Evolutionary conservation across 2,113 vertebrate genomes (phyloP), one percentile per base, ranked within the genome.

Genomic region (Actenoides lindsayi): DNA sequence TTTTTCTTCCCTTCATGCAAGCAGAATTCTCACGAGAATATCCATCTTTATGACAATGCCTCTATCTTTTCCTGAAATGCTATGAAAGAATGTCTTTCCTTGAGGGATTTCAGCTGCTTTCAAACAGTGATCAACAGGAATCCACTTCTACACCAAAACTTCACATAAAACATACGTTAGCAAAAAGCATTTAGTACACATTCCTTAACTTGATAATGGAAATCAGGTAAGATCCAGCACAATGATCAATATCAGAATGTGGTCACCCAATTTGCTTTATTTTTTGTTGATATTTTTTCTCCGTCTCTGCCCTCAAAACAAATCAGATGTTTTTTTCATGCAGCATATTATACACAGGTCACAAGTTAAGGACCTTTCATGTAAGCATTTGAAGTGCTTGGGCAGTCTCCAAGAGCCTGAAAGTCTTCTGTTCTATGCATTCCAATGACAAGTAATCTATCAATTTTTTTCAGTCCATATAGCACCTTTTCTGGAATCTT

Each of bases 21-120:
- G 67, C 13, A 68, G 53, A 64, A 93, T 28, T 76, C 90, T 65
- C 88, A 53, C 12, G 88, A 86, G 63, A 67, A 69, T 90, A 83
- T 79, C 50, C 20, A 53, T 93, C 59, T 94, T 95, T 76, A 80
- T 94, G 88, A 93, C 88, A 94, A 79, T 5, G 15, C 42, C 37
- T 93, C 73, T 78, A 37, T 81, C 54, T 92, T 75, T 63, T 83
- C 56, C 60, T 71, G n/a, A 18, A 73, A 74, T 0, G 0, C 13
- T 50, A 24, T 41, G n/a, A 70, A 92, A 89, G 10, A 92, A 81
- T 2, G 0, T 3, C 25, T 83, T 88, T 81, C 56, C 64, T 67
- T 56, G 31, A 75, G 80, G n/a, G 60, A 89, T 89, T 87, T 92
- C 67, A 87, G 13, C 46, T 68, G 64, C 39, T 89, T 90, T 89